Percentiles rank a stretch among this genome's conserved stretches.
Evolutionary conservation across 1,140 invertebrate genomes (phyloP).

Genomic region (Drosophila truncata): DNA sequence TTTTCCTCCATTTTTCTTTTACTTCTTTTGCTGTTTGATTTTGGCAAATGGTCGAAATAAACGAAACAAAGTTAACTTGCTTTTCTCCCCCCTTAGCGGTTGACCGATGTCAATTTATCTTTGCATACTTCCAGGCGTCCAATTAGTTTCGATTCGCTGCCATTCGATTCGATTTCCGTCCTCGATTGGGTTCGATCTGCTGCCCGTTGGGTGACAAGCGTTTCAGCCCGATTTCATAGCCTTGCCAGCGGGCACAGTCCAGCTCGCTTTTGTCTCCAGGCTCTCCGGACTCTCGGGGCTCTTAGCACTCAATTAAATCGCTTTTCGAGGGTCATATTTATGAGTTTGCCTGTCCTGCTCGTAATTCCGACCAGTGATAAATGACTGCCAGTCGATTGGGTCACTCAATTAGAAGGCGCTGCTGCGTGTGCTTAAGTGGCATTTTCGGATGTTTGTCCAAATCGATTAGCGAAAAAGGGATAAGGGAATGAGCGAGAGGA

Average conservation of each 20-base stretch:
- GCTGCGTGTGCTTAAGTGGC: slow-evolving; percentile 51
- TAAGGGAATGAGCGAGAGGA: slow-evolving; percentile 27
- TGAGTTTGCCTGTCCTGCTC: slow-evolving; percentile 41
- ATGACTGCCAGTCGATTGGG: slow-evolving; percentile 47
- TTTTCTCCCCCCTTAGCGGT: slow-evolving; percentile 35
- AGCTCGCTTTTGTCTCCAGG: slow-evolving; percentile 43
- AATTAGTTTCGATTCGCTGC: slow-evolving; percentile 79
- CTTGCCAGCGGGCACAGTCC: slow-evolving; percentile 15
- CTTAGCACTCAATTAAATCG: slow-evolving; percentile 79
- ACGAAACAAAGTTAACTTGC: slow-evolving; percentile 56
- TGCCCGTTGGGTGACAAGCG: slow-evolving; percentile 46
- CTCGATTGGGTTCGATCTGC: slow-evolving; percentile 33
- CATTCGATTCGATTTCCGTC: slow-evolving; percentile 58
- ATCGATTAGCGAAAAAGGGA: slow-evolving; percentile 67
- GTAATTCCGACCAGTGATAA: slow-evolving; percentile 63
- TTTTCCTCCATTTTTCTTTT: slow-evolving; percentile 17
- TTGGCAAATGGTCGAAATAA: slow-evolving; percentile 65
- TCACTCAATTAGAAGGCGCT: slow-evolving; percentile 42
- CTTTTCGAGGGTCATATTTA: slow-evolving; percentile 57
- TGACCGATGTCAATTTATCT: slow-evolving; percentile 74
- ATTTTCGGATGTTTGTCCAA: slow-evolving; percentile 41
- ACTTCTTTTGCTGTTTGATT: slow-evolving; percentile 50
- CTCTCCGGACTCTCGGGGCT: slow-evolving; percentile 26
- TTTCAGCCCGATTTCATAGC: slow-evolving; percentile 68
- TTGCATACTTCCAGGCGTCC: slow-evolving; percentile 74